phyloP scores from a whole-genome alignment of 1,140 invertebrate species.

The Scaptomyza pallida region DNA sequence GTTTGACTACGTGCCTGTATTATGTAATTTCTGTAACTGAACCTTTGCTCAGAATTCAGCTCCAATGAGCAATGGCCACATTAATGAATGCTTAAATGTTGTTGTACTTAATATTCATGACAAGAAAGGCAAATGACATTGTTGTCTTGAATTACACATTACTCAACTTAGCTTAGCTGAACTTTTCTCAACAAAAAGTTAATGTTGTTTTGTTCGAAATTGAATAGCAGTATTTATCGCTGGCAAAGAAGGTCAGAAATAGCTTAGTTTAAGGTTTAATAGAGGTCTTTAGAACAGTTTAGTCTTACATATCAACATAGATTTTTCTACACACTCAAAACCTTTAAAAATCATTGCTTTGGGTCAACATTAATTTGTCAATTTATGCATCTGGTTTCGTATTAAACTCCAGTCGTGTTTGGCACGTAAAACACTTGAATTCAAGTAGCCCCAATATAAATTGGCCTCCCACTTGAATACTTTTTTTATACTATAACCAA shows the following conservation, averaged over 20 bases:
- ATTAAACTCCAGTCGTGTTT: neutral
- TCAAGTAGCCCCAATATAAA: slow-evolving; percentile 8
- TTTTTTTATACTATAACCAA: neutral
- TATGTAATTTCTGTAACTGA: slow-evolving; percentile 27
- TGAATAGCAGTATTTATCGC: slow-evolving; percentile 18
- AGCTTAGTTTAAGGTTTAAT: neutral
- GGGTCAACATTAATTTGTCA: neutral
- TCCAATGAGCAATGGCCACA: slow-evolving; percentile 28
- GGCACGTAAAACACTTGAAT: slow-evolving; percentile 9
- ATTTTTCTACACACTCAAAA: too few species aligned
- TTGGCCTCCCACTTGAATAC: slow-evolving; percentile 10
- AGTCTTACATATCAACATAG: too few species aligned
- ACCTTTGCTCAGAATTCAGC: neutral
- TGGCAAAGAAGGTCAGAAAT: too few species aligned
- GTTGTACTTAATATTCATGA: neutral
- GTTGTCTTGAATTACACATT: slow-evolving; percentile 38
- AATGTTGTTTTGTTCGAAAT: slow-evolving; percentile 6
- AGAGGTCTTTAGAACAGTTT: too few species aligned
- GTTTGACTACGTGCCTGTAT: slow-evolving; percentile 29
- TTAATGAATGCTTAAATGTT: slow-evolving; percentile 19
- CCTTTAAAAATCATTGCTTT: neutral
- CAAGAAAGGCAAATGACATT: slow-evolving; percentile 32
- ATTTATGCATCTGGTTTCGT: neutral
- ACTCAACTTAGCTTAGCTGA: slow-evolving; percentile 30
- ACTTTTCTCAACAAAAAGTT: slow-evolving; percentile 14